Percentiles rank a stretch among this genome's conserved stretches.
Evolutionary conservation across 2,888 invertebrate species (phyloP).

Genomic region (Pheosia gnoma): DNA sequence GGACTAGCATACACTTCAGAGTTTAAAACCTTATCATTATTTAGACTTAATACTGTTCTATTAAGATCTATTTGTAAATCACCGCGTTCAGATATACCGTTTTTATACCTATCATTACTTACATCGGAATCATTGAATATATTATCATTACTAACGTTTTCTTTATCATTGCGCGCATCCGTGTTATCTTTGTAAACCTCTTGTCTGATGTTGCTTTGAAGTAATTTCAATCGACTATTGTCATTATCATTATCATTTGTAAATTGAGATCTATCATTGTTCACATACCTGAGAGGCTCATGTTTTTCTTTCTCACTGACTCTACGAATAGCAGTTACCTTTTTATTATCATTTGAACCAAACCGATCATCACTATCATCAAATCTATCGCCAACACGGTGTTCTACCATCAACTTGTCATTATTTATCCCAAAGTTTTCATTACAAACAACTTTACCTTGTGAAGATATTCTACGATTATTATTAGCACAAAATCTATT

Average conservation of each 20-base stretch:
- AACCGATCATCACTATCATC: too few relatives aligned
- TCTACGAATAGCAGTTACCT: too few relatives aligned
- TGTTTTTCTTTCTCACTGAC: too few relatives aligned
- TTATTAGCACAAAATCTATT: neutral
- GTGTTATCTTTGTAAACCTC: neutral
- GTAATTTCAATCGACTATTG: too few relatives aligned
- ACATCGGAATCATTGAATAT: neutral
- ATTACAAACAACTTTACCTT: neutral
- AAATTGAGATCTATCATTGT: neutral
- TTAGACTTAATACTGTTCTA: neutral
- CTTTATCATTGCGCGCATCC: slow-evolving; percentile 3
- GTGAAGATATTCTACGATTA: neutral
- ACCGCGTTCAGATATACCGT: too few relatives aligned
- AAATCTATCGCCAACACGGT: too few relatives aligned
- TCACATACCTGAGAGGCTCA: neutral
- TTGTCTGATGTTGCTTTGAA: neutral
- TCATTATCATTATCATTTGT: neutral
- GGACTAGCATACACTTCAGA: neutral
- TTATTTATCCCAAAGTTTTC: neutral
- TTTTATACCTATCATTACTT: neutral
- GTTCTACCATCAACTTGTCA: neutral
- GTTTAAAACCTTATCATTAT: neutral
- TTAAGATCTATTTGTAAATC: too few relatives aligned
- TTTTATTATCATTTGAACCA: too few relatives aligned
- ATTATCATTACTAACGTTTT: slow-evolving; percentile 8